Percentiles rank a stretch among this genome's conserved stretches.
Conservation (phyloP, 2,888 invertebrate genomes). For the Raillietiella orientalis region DNA sequence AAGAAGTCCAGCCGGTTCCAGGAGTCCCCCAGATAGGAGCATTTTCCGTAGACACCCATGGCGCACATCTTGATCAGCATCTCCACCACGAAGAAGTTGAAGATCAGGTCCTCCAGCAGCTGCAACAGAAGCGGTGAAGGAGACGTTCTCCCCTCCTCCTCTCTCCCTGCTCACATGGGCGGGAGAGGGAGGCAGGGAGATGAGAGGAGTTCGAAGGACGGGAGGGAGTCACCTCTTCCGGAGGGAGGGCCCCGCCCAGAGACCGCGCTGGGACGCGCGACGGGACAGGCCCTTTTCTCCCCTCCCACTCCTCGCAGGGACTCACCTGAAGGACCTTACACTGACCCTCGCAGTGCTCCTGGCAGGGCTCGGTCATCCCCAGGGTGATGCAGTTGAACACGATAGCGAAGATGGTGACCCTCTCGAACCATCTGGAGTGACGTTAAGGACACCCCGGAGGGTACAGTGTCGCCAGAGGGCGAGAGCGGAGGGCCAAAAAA, state of each 20-base stretch:
- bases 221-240: no score
- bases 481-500: no score
- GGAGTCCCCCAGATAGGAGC: slow-evolving; percentile 83
- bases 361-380: slow-evolving; percentile 99
- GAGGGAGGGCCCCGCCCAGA: no score
- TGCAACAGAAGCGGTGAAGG: slow-evolving; percentile 14
- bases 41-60: slow-evolving; percentile 78
- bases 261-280: no score
- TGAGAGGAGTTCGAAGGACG: no score
- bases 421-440: slow-evolving; percentile 71
- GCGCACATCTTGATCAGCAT: slow-evolving; percentile 97
- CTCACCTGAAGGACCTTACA: slow-evolving; percentile 69
- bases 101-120: slow-evolving; percentile 94
- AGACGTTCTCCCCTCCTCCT: background rate
- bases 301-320: slow-evolving; percentile 5
- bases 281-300: no score
- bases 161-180: no score
- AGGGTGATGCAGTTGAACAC: slow-evolving; percentile 90
- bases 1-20: slow-evolving; percentile 98
- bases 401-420: slow-evolving; percentile 91
- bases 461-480: slow-evolving; percentile 4
- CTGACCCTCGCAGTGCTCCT: slow-evolving; percentile 58
- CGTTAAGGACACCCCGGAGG: no score
- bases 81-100: slow-evolving; percentile 87
- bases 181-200: no score